These are phyloP conservation scores for Ctena decussata DNA, from an alignment of 2,888 invertebrate species.

Conservation along the genomic window DNA sequence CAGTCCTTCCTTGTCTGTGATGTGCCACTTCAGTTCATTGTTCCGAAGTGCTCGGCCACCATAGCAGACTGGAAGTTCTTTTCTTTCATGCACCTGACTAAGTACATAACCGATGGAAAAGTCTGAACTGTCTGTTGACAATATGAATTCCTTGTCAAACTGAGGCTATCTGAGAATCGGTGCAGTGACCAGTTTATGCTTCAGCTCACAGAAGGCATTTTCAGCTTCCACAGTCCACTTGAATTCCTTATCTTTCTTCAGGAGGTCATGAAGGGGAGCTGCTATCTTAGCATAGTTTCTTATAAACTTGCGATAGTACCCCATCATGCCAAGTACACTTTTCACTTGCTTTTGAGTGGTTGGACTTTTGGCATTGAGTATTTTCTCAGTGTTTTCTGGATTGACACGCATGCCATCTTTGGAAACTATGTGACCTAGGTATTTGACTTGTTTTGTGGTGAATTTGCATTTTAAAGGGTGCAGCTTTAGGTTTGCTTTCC, in stretches of 20 bases:
- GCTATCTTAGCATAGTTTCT: conserved; percentile 49
- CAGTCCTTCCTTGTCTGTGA: conserved; percentile 61
- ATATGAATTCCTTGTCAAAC: conserved; percentile 29
- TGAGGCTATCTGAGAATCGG: conserved; percentile 50
- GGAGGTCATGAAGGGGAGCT: no score
- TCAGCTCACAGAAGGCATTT: conserved; percentile 26
- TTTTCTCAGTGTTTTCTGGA: conserved; percentile 26
- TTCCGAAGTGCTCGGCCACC: conserved; percentile 44
- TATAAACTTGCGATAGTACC: conserved; percentile 50
- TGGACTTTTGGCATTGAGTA: conserved; percentile 17
- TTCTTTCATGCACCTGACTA: conserved; percentile 30
- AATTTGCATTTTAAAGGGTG: conserved; percentile 59
- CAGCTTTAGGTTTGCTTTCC: conserved; percentile 40
- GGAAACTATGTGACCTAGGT: conserved; percentile 52
- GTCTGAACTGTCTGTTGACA: conserved; percentile 47
- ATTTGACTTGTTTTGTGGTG: conserved; percentile 20
- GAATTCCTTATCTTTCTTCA: conserved; percentile 40
- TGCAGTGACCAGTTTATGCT: conserved; percentile 19
- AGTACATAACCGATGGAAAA: conserved; percentile 45
- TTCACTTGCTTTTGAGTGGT: conserved; percentile 23
- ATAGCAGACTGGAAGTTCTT: conserved; percentile 43
- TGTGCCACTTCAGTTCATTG: conserved; percentile 47
- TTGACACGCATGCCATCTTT: conserved; percentile 43
- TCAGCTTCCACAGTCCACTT: conserved; percentile 44
- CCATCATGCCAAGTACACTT: conserved; percentile 35